Base-by-base conservation (phyloP, 2,888 invertebrate genomes). In the Lordiphosa andalusiaca region DNA sequence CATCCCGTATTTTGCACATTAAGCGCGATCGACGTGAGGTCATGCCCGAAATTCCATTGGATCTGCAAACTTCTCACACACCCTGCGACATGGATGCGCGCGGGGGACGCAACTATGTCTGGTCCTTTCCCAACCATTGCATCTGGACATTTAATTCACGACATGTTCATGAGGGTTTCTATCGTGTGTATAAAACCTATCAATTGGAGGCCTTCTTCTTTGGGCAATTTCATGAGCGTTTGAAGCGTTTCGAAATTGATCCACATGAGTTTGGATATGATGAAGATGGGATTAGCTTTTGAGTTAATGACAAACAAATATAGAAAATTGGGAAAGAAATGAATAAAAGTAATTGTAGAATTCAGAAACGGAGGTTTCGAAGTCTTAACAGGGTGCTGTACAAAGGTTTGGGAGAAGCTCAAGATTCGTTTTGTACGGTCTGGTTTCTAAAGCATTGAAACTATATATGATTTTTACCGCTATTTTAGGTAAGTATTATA, bases 161-260 rank as follows among this genome's bases (percentile, higher is more conserved):
- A 5, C 60, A 47, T 30, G 49, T 23, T 2, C 30, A 36, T 19
- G 65, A 51, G 35, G 53, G 39, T 0, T 44, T 23, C 33, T 67
- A 37, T 19, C 47, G 42, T 4, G 6, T 53, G 16, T 67, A 39
- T 37, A 60, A 40, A 30, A 47, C 50, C 6, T 65, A 56, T 23
- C 60, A 65, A 25, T 16, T 53, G 13, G 65, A 67, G 47, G 50
- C 36, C 2, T 67, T 67, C 25, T 47, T 60, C 6, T 67, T 67
- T 13, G 46, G 49, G 1, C 54, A 67, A 48, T 67, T 47, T 6
- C 12, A 59, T 19, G 54, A 49, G 16, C 30, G 30, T 4, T 13
- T 44, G 16, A 44, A 33, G 16, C 44, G 44, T 33, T 44, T 33
- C 10, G 44, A 44, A 44, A 7, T 44, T 3, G 33, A 25, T 16